Conservation (phyloP, 2,797 vertebrate genomes). For the Mus spretus region DNA sequence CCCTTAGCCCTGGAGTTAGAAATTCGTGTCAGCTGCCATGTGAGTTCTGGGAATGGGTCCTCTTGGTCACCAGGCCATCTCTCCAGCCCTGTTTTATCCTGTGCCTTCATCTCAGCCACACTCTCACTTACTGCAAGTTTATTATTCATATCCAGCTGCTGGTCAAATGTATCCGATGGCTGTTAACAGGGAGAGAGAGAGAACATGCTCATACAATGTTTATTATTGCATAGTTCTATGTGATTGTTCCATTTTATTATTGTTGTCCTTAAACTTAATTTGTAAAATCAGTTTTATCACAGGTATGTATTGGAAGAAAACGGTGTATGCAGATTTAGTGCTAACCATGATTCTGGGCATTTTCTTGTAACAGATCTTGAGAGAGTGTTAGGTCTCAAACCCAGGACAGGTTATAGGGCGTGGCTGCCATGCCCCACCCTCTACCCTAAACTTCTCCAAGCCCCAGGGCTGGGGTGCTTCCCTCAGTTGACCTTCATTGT, state of each 20-base stretch:
- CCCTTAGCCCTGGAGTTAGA: background rate
- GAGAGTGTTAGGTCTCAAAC: background rate
- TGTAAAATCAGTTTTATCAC: background rate
- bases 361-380: background rate
- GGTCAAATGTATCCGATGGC: background rate
- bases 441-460: background rate
- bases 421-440: background rate
- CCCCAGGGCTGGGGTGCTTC: background rate
- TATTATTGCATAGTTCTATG: background rate
- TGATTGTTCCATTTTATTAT: background rate
- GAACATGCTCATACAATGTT: background rate
- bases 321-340: background rate
- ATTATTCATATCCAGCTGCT: too few species aligned
- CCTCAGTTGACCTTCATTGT: too few species aligned
- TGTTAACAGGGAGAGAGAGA: background rate
- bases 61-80: background rate
- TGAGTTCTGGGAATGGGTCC: background rate
- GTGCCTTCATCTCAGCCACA: background rate
- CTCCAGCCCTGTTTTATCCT: background rate
- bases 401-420: background rate
- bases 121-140: background rate
- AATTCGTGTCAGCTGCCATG: background rate
- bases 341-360: background rate
- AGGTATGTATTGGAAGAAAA: background rate
- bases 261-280: background rate